Percentiles rank a stretch among this genome's conserved stretches.
These are phyloP conservation scores for Drosophila kokeensis DNA, from an alignment of 2,888 invertebrate genomes.

Conservation along the genomic window DNA sequence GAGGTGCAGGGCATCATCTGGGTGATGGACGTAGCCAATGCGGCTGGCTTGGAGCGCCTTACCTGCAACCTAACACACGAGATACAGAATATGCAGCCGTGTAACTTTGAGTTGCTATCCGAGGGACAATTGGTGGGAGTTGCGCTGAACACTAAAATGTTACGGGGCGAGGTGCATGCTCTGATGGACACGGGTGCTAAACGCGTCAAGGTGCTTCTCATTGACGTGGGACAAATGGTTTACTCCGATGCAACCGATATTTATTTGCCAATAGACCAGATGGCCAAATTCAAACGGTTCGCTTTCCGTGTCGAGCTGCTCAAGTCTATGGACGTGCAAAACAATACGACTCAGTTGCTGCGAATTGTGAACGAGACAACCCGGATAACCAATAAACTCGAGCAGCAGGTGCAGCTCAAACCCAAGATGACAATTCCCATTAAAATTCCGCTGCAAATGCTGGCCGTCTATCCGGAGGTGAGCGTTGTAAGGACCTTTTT, in stretches of 20 bases:
- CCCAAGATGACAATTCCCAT: slow-evolving; percentile 29
- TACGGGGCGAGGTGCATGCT: slow-evolving; percentile 34
- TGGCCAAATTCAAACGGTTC: slow-evolving; percentile 35
- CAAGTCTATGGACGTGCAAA: slow-evolving; percentile 6
- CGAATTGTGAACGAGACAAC: slow-evolving; percentile 26
- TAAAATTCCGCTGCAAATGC: slow-evolving; percentile 42
- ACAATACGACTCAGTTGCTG: slow-evolving; percentile 25
- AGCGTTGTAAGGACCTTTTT: slow-evolving; percentile 25
- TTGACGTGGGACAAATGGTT: slow-evolving; percentile 46
- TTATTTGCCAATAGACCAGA: slow-evolving; percentile 27
- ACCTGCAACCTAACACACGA: slow-evolving; percentile 11
- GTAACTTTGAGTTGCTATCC: slow-evolving; percentile 11
- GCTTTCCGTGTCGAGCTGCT: slow-evolving; percentile 43
- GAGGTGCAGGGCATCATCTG: slow-evolving; percentile 43
- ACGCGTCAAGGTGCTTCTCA: slow-evolving; percentile 35
- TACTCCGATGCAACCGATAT: slow-evolving; percentile 6
- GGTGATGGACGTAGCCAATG: slow-evolving; percentile 26
- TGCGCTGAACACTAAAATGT: slow-evolving; percentile 3
- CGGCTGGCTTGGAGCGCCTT: slow-evolving; percentile 26
- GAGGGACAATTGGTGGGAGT: slow-evolving; percentile 39
- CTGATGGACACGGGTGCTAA: neutral
- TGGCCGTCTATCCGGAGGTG: slow-evolving; percentile 37
- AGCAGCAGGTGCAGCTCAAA: slow-evolving; percentile 38
- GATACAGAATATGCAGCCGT: slow-evolving; percentile 6
- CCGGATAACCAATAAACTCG: slow-evolving; percentile 29